Evolutionary conservation across 1,140 invertebrate genomes (phyloP).

Genomic region (Trigoniulus corallinus): DNA sequence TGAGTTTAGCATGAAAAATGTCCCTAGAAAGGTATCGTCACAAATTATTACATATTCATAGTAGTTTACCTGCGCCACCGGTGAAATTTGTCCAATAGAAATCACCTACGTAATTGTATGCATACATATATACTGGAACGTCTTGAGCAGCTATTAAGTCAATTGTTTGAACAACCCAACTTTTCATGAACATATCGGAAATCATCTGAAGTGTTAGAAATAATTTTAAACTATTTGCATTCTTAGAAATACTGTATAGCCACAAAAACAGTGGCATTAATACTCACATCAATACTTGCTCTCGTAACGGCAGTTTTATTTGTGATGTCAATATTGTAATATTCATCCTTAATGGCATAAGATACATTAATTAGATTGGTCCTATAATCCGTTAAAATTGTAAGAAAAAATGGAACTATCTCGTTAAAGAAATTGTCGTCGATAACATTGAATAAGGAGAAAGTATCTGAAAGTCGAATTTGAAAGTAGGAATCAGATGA

Average conservation of each 20-base stretch:
- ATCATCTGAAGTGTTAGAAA: too few relatives aligned
- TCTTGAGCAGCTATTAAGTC: neutral
- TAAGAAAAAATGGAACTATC: neutral
- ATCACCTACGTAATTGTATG: neutral
- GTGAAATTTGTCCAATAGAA: neutral
- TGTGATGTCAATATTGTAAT: neutral
- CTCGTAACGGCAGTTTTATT: neutral
- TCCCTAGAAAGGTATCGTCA: too few relatives aligned
- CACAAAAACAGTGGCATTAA: too few relatives aligned
- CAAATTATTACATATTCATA: too few relatives aligned
- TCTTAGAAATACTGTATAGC: too few relatives aligned
- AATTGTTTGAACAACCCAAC: neutral
- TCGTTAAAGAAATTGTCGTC: neutral
- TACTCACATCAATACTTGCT: neutral
- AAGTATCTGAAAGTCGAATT: too few relatives aligned
- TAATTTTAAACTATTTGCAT: too few relatives aligned
- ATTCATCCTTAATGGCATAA: neutral
- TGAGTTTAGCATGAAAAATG: too few relatives aligned
- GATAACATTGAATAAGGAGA: neutral
- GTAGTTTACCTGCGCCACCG: neutral
- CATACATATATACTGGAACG: neutral
- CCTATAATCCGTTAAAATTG: neutral
- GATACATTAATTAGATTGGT: neutral
- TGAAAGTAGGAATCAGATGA: too few relatives aligned
- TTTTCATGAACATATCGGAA: neutral